Evolutionary conservation across 37 sponge, comb jelly and placozoan genomes (phyloP).

Genomic region (Eunapius fragilis): DNA sequence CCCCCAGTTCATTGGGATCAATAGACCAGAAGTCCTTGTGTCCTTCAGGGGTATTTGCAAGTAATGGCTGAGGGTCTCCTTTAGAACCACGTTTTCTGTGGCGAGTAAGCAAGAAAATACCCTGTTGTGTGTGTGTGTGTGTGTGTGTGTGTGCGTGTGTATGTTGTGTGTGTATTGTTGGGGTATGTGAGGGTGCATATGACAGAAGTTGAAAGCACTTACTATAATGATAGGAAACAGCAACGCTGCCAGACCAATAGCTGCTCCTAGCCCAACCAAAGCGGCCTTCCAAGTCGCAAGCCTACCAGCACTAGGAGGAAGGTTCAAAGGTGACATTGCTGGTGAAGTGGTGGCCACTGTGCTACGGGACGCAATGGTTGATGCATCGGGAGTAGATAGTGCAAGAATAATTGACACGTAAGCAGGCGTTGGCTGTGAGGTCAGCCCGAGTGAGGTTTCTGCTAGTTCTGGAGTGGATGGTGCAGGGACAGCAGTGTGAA

Average conservation of each 20-base stretch:
- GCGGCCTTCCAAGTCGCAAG: background rate
- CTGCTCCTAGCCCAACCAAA: background rate
- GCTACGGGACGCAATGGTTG: background rate
- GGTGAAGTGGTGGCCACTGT: background rate
- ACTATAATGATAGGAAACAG: background rate
- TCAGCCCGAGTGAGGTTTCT: background rate
- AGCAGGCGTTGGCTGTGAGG: too few species aligned
- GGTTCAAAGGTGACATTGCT: background rate
- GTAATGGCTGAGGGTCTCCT: background rate
- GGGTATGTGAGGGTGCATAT: too few species aligned
- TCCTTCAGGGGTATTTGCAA: background rate
- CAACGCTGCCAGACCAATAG: background rate
- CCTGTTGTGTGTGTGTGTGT: background rate
- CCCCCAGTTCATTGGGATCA: background rate
- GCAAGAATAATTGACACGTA: too few species aligned
- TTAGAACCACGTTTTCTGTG: background rate
- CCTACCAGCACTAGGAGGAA: background rate
- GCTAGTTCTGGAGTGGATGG: background rate
- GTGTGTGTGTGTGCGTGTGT: background rate
- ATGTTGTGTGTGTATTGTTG: background rate
- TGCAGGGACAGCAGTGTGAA: too few species aligned
- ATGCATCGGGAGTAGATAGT: background rate
- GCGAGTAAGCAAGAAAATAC: background rate
- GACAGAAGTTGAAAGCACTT: background rate
- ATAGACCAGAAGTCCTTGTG: background rate